Base-by-base conservation (phyloP, 2,888 invertebrate species). In the Netelia melanura region DNA sequence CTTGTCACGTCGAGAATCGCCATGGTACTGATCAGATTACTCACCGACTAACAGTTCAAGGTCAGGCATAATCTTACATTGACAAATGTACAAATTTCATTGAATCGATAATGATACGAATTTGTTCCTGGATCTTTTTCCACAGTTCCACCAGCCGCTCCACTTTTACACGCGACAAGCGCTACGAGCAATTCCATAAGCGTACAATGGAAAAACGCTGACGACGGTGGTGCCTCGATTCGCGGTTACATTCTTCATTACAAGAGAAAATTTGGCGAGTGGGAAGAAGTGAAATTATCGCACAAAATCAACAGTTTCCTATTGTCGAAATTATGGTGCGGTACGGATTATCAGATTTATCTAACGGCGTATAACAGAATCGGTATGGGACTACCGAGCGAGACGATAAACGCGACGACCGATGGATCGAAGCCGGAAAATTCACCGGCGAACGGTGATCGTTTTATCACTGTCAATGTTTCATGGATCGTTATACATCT, bases 331-430 rank as follows among this genome's bases (percentile, higher is more conserved):
- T 94, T 98, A 61, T 97, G 97, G 97, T 98, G 98, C 91, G 98
- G 98, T 5, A 98, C 97, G 0, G 95, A 97, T 44, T 98, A 98
- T 93, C 97, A 98, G 91, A 95, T 98, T 82, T 98, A 98, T 93
- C 97, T 98, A 86, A 98, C 98, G 0, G 98, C 98, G n/a, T 97
- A 97, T 92, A 98, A 98, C 94, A 96, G 97, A 90, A 98, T 98
- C 86, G 98, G 98, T 10, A 98, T 98, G 61, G 98, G 98, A 0
- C 94, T 98, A 80, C 97, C 98, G 0, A 98, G 98, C 91, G 98
- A 98, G 91, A 98, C 98, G 87, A 97, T 98, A 56, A 97, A 97
- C 89, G 97, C 97, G 0, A 97, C 91, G 21, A 94, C 94, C 0
- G 92, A 93, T 67, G 94, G 94, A 25, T 92, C 93, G 2, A 94